Percentiles rank a stretch among this genome's conserved stretches.
Conservation (phyloP, 1,140 invertebrate genomes). For the Zophobas morio region DNA sequence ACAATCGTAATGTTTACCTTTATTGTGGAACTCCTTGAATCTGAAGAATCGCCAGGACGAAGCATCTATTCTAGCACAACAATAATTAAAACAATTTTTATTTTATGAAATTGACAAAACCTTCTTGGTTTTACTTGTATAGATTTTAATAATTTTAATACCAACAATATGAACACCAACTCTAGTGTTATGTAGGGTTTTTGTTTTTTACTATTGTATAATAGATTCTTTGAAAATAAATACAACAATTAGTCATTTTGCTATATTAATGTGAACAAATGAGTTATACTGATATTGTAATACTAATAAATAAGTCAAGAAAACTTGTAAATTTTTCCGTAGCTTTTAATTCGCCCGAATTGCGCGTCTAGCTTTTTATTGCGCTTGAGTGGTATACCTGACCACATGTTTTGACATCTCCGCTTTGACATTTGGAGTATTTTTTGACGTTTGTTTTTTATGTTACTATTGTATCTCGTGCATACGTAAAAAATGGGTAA, state of each 20-base stretch:
- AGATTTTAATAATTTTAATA: conserved; percentile 41
- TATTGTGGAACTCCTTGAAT: conserved; percentile 13
- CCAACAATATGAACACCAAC: conserved; percentile 24
- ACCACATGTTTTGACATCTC: no score
- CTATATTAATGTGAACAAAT: no score
- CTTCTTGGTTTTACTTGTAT: conserved; percentile 24
- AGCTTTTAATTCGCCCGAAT: no score
- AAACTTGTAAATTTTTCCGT: no score
- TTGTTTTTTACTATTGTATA: conserved; percentile 34
- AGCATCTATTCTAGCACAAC: conserved; percentile 21
- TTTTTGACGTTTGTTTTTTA: no score
- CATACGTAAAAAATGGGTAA: conserved; percentile 72
- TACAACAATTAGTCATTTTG: neutral
- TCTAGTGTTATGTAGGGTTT: conserved; percentile 20
- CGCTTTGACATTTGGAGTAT: neutral
- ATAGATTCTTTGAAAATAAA: neutral
- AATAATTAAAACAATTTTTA: conserved; percentile 27
- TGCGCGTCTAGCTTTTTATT: no score
- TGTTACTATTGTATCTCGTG: neutral
- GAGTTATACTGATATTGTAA: no score
- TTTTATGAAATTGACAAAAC: conserved; percentile 31
- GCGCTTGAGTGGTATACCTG: no score
- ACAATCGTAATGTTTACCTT: conserved; percentile 30
- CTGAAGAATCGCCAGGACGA: conserved; percentile 8
- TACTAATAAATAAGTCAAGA: no score